A percentile compares a stretch with the other conserved stretches of the same genome.
Evolutionary conservation across 1,140 invertebrate genomes (phyloP).

Genomic region (Meloidogyne floridensis): DNA sequence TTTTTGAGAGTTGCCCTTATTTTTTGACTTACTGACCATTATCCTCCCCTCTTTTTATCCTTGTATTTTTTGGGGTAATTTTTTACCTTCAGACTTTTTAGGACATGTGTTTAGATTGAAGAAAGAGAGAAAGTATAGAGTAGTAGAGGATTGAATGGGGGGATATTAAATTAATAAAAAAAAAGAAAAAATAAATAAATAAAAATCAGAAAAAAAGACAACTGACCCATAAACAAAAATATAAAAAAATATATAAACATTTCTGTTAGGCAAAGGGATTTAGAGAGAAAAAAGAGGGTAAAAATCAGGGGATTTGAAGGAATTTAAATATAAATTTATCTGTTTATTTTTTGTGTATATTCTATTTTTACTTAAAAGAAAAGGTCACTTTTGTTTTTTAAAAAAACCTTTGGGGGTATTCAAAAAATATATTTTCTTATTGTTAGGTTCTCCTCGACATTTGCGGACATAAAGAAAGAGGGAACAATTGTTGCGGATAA

Average conservation of each 20-base stretch:
- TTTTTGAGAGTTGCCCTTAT: not conserved
- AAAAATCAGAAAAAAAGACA: not conserved
- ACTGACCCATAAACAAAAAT: constrained; percentile 4
- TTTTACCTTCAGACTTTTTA: not conserved
- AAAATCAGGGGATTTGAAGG: not conserved
- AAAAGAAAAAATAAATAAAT: not conserved
- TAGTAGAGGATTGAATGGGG: too few species aligned
- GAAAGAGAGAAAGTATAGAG: not conserved
- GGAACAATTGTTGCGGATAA: too few species aligned
- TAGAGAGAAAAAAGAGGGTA: not conserved
- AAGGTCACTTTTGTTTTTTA: too few species aligned
- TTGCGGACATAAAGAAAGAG: too few species aligned
- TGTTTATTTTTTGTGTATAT: too few species aligned
- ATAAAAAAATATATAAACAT: constrained; percentile 3
- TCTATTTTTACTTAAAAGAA: too few species aligned
- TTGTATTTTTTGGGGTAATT: not conserved
- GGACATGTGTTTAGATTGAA: not conserved
- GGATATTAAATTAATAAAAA: not conserved
- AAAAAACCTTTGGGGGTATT: too few species aligned
- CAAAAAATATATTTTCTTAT: too few species aligned
- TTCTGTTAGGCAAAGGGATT: not conserved
- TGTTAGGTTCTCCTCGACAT: too few species aligned
- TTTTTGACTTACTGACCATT: constrained; percentile 9
- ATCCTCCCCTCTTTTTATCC: not conserved
- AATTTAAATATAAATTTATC: too few species aligned